phyloP scores from a whole-genome alignment of 2,797 vertebrate species.

The Dendrocincla tyrannina region DNA sequence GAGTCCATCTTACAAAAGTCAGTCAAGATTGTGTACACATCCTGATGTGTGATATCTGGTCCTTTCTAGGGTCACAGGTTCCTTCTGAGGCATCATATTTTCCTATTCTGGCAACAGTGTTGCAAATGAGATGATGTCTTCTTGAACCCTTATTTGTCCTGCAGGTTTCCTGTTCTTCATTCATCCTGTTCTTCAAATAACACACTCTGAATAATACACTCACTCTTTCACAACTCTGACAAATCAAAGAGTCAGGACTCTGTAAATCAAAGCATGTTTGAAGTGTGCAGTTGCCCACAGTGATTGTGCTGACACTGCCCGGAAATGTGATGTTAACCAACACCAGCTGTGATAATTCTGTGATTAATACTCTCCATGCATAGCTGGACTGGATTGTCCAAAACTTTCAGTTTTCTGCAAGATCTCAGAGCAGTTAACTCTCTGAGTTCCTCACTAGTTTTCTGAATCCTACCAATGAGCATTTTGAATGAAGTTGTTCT shows the following conservation, averaged over 20 bases:
- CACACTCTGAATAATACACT: not conserved
- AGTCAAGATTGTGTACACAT: not conserved
- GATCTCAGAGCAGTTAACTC: not conserved
- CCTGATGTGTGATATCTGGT: not conserved
- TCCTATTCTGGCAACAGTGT: not conserved
- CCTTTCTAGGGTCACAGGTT: not conserved
- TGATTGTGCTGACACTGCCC: not conserved
- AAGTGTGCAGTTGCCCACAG: not conserved
- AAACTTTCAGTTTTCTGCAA: not conserved
- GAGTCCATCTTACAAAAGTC: not conserved
- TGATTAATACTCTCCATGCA: not conserved
- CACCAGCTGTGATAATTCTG: not conserved
- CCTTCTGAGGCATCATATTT: not conserved
- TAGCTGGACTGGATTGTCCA: not conserved
- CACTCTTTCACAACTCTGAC: not conserved
- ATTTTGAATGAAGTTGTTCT: not conserved
- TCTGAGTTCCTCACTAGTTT: not conserved
- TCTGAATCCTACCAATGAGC: not conserved
- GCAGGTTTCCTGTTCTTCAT: not conserved
- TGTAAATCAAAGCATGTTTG: not conserved
- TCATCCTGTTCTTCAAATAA: not conserved
- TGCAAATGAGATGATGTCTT: not conserved
- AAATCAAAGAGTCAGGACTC: not conserved
- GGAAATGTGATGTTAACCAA: not conserved
- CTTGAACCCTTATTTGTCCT: not conserved